Evolutionary conservation across 2,113 vertebrate species (phyloP), one percentile per base, ranked within the genome.

Genomic region (Stomatorhinus ivindoensis): DNA sequence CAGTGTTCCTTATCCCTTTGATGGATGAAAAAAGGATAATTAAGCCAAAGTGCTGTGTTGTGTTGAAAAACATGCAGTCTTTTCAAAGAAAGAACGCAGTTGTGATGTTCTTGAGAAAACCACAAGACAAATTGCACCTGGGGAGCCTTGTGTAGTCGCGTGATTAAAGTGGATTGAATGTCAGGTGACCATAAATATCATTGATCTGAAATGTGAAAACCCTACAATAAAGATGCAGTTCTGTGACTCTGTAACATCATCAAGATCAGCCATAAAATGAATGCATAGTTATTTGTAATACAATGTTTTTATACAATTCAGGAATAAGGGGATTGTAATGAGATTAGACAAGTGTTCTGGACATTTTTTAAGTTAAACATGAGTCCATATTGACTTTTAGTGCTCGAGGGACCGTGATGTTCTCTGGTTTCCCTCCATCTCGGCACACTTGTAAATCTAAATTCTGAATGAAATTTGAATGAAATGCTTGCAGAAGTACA

Each of bases 61-160:
- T 80, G 89, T 90, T 90, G 89, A 90, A 90, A 90, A 87, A 87
- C 13, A 13, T 8, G 39, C 89, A 7, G 42, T n/a, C 39, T 87
- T 73, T 53, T 87, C 84, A 51, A 39, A 89, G 89, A 87, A 89
- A 73, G 65, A 80, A 61, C 61, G 13, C 17, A 35, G 85, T 42
- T 90, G 31, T 80, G 39, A 53, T 50, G 51, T 85, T 85, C 50
- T 82, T 44, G 11, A 31, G 13, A 47, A 85, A 89, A 84, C 27
- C 88, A 61, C 51, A 47, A 85, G 88, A 84, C 88, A 61, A 84
- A 58, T 61, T 58, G 80, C 76, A 27, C 76, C 80, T 61, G 80
- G 88, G 76, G 50, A 85, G 88, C 88, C 51, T 47, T 39, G 13
- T 42, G 88, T 84, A 39, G 73, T 51, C n/a, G 24, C 10, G 88